Evolutionary conservation across 2,888 invertebrate species (phyloP).

Genomic region (Lycaena phlaeas): DNA sequence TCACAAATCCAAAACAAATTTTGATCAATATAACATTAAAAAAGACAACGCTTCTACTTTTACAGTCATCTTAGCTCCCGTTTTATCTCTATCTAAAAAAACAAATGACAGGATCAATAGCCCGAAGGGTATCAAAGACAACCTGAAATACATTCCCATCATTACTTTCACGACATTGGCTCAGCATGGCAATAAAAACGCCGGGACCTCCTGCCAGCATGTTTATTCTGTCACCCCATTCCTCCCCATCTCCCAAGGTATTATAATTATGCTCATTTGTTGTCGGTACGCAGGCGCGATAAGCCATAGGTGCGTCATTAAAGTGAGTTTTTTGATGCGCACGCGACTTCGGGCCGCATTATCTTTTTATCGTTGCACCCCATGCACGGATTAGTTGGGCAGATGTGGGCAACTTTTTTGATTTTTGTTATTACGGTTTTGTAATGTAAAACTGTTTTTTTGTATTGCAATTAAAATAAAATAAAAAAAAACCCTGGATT

Average conservation of each 20-base stretch:
- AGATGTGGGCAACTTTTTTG: constrained; percentile 35
- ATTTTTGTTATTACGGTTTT: background rate
- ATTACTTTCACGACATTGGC: constrained; percentile 61
- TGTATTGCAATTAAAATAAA: no score
- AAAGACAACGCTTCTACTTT: no score
- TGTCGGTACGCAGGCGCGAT: constrained; percentile 61
- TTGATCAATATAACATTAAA: no score
- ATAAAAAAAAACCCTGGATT: no score
- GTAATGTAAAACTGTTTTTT: background rate
- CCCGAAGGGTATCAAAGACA: constrained; percentile 9
- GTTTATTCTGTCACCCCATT: constrained; percentile 52
- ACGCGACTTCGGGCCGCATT: constrained; percentile 63
- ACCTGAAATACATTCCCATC: constrained; percentile 38
- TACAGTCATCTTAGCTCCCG: no score
- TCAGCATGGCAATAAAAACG: constrained; percentile 58
- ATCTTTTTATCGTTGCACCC: constrained; percentile 72
- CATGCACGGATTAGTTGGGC: constrained; percentile 56
- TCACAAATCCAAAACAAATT: no score
- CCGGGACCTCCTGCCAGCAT: constrained; percentile 50
- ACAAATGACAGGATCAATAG: constrained; percentile 5
- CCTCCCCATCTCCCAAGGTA: constrained; percentile 58
- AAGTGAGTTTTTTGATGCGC: constrained; percentile 58
- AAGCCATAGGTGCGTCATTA: constrained; percentile 70
- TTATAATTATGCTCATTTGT: constrained; percentile 70
- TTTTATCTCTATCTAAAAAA: no score